Conservation (phyloP, 2,797 vertebrate genomes). For the Chlorospingus flavigularis region DNA sequence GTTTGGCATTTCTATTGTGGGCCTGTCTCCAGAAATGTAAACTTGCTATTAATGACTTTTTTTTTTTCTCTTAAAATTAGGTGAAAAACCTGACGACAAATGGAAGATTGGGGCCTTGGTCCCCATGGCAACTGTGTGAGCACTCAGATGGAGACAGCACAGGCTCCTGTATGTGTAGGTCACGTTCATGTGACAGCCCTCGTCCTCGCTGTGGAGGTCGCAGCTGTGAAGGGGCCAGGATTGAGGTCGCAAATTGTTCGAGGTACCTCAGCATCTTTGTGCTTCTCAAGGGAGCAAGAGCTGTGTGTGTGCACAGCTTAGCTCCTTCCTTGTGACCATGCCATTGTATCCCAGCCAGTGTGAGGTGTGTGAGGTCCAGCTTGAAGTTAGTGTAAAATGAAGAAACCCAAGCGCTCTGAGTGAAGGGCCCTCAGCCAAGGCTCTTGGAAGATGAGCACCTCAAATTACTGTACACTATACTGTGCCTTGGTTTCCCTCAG, state of each 20-base stretch:
- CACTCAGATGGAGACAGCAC: conserved; percentile 89
- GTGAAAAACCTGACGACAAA: conserved; percentile 89
- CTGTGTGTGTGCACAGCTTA: background rate
- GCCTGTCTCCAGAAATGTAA: conserved; percentile 32
- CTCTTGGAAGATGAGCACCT: background rate
- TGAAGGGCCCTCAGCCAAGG: background rate
- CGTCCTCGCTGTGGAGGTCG: conserved; percentile 88
- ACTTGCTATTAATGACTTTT: conserved; percentile 16
- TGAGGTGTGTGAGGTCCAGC: background rate
- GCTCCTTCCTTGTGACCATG: background rate
- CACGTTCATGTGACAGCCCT: conserved; percentile 89
- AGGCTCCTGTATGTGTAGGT: conserved; percentile 90
- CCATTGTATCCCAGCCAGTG: background rate
- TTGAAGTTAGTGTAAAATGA: background rate
- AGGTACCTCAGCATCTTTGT: conserved; percentile 74
- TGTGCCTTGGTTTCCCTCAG: background rate
- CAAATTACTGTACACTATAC: background rate
- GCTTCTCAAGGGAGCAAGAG: background rate
- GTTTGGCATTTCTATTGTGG: conserved; percentile 20
- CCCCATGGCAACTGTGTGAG: conserved; percentile 91
- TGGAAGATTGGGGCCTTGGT: conserved; percentile 89
- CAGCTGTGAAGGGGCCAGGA: conserved; percentile 86
- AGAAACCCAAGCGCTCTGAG: background rate
- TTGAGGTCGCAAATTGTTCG: conserved; percentile 95
- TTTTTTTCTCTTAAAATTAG: conserved; percentile 72